These are phyloP conservation scores for Montipora efflorescens DNA, from an alignment of 64 coral and sea anemone species.

Conservation along the genomic window DNA sequence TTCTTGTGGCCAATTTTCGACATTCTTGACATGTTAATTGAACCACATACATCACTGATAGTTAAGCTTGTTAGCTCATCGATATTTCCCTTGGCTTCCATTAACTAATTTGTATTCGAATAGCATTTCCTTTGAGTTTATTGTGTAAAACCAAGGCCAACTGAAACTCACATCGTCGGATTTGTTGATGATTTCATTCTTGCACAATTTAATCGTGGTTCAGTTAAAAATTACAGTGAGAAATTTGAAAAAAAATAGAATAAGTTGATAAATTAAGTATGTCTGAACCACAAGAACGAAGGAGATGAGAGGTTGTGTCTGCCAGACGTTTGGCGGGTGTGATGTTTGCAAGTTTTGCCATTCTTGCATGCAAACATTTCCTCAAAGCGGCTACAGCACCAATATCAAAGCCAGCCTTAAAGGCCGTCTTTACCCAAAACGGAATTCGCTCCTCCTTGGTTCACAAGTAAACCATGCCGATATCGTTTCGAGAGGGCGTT, in stretches of 20 bases:
- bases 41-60: neutral
- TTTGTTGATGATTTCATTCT: neutral
- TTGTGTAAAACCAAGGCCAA: neutral
- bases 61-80: slow-evolving; percentile 15
- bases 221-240: neutral
- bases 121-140: neutral
- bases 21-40: slow-evolving; percentile 10
- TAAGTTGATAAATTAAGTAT: neutral
- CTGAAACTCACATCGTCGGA: too few species aligned
- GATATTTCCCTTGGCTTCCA: neutral
- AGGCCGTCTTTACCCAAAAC: neutral
- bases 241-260: neutral
- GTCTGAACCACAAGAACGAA: neutral
- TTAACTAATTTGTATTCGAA: neutral
- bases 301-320: neutral
- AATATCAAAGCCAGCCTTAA: neutral
- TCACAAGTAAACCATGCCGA: neutral
- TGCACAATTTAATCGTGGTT: neutral
- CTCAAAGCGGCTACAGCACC: neutral
- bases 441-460: neutral
- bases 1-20: slow-evolving; percentile 18
- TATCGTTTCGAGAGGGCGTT: neutral
- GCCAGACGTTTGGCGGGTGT: neutral
- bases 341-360: slow-evolving; percentile 34
- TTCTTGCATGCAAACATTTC: slow-evolving; percentile 28